Percentiles rank a stretch among this genome's conserved stretches.
phyloP scores from a whole-genome alignment of 2,888 invertebrate genomes.

The Tachina lurida region DNA sequence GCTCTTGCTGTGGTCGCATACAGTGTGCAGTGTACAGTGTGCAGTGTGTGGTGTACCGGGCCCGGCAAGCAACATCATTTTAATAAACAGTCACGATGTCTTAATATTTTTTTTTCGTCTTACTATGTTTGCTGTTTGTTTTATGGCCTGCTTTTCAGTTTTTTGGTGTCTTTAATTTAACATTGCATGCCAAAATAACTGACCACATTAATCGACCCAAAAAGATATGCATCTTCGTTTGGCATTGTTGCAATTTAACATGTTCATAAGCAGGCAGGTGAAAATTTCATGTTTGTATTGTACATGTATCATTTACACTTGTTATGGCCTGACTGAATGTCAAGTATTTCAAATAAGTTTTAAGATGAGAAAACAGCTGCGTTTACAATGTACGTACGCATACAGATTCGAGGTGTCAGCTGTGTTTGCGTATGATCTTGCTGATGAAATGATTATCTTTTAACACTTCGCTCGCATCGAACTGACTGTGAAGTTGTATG shows the following conservation, averaged over 20 bases:
- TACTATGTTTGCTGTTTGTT: constrained; percentile 34
- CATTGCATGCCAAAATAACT: constrained; percentile 67
- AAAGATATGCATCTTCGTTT: constrained; percentile 68
- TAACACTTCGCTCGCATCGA: constrained; percentile 38
- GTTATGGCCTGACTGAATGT: constrained; percentile 66
- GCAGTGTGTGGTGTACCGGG: not conserved
- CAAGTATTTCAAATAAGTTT: constrained; percentile 59
- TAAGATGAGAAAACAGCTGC: constrained; percentile 50
- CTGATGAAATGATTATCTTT: constrained; percentile 49
- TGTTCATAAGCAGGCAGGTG: constrained; percentile 68
- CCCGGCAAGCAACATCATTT: constrained; percentile 29
- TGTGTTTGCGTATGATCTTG: constrained; percentile 31
- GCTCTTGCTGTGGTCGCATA: constrained; percentile 11
- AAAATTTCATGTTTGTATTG: constrained; percentile 68
- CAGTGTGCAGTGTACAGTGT: not conserved
- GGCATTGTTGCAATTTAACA: constrained; percentile 54
- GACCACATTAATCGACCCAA: constrained; percentile 71
- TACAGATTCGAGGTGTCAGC: not conserved
- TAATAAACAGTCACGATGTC: constrained; percentile 66
- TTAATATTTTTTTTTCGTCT: constrained; percentile 20
- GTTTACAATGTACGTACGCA: not conserved
- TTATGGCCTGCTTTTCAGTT: constrained; percentile 57
- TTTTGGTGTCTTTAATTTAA: constrained; percentile 64
- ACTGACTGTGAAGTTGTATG: constrained; percentile 1
- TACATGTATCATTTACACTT: constrained; percentile 72